phyloP scores from a whole-genome alignment of 2,797 vertebrate genomes.

The Halcyon chelicuti region DNA sequence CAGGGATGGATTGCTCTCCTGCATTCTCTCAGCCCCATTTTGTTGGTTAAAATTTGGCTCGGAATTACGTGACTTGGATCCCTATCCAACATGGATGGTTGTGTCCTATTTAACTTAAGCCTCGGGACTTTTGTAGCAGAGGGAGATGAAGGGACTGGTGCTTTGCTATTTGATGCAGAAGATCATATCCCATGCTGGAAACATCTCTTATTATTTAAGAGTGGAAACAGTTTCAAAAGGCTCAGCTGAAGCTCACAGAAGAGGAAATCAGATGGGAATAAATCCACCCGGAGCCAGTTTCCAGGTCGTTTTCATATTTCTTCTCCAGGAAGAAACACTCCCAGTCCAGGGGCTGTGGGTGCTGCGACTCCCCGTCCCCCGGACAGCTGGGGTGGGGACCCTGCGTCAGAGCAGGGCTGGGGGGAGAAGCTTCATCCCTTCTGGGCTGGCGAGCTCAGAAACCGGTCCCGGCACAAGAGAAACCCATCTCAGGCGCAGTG shows the following conservation, averaged over 20 bases:
- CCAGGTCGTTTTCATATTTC: background rate
- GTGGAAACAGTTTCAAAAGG: background rate
- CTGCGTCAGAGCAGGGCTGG: background rate
- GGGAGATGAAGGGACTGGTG: background rate
- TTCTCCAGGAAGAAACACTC: background rate
- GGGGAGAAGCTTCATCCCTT: background rate
- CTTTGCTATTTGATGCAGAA: background rate
- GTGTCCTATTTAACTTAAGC: background rate
- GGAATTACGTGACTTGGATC: background rate
- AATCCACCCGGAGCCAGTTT: slow-evolving; percentile 13
- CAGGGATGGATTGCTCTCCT: background rate
- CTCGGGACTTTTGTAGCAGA: background rate
- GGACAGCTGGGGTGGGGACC: background rate
- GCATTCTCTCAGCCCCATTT: background rate
- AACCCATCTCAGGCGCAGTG: background rate
- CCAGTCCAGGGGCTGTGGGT: background rate
- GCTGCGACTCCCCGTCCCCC: background rate
- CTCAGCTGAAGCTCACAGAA: background rate
- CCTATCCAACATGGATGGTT: background rate
- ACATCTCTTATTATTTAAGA: background rate
- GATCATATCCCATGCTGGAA: background rate
- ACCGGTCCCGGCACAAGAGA: background rate
- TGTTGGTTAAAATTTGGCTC: background rate
- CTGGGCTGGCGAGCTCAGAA: background rate
- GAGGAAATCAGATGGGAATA: background rate